These are phyloP conservation scores for Percopsis omiscomaycus DNA, from an alignment of 2,797 vertebrate genomes.

Conservation along the genomic window DNA sequence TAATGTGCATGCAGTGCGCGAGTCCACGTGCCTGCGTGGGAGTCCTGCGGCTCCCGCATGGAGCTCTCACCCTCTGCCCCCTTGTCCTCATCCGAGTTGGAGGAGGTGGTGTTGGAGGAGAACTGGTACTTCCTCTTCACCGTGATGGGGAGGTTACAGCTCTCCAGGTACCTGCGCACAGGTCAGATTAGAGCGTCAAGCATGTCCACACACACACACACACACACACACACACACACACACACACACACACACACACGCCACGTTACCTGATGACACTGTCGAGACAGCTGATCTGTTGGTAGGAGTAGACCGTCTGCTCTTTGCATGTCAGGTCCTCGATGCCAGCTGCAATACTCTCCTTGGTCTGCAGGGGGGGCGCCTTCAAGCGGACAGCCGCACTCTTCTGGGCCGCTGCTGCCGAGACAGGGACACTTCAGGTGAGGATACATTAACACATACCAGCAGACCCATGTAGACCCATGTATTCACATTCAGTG, in stretches of 20 bases:
- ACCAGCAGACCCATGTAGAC: background rate
- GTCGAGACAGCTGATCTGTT: constrained; percentile 95
- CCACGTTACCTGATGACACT: constrained; percentile 85
- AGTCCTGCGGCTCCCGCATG: constrained; percentile 74
- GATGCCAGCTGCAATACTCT: constrained; percentile 46
- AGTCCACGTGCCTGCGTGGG: constrained; percentile 50
- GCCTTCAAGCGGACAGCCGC: constrained; percentile 65
- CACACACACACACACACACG: background rate
- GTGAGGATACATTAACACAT: background rate
- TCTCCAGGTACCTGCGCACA: constrained; percentile 87
- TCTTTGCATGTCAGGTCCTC: constrained; percentile 84
- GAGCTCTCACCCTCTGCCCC: constrained; percentile 63
- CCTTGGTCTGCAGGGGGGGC: constrained; percentile 54
- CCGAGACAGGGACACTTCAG: constrained; percentile 8
- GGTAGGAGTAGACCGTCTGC: constrained; percentile 89
- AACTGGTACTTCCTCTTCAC: constrained; percentile 89
- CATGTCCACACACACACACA: background rate
- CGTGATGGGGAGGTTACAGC: constrained; percentile 85
- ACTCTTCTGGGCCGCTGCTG: constrained; percentile 65
- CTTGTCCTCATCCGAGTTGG: constrained; percentile 80
- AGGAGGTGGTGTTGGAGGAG: constrained; percentile 77
- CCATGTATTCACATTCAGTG: background rate
- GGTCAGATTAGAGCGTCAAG: background rate
- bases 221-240: constrained; percentile 2
- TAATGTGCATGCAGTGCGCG: background rate